Evolutionary conservation across 1,140 invertebrate genomes (phyloP).

Genomic region (Melitaea cinxia): DNA sequence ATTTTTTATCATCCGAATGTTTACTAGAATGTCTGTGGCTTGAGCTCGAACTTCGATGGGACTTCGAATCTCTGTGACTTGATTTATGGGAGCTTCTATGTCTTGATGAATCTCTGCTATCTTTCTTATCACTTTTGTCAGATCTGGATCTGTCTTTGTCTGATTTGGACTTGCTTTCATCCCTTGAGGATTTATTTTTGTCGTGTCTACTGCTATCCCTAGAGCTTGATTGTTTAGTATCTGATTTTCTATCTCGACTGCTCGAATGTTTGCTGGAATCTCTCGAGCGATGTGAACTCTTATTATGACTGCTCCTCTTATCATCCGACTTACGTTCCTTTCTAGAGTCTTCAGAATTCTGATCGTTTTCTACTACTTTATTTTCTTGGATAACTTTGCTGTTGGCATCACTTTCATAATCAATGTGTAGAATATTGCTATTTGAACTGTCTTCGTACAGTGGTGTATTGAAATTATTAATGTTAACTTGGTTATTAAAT

Average conservation of each 20-base stretch:
- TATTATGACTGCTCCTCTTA: slow-evolving; percentile 64
- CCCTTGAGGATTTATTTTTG: slow-evolving; percentile 64
- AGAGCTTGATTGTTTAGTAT: slow-evolving; percentile 72
- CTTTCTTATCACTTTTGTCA: slow-evolving; percentile 70
- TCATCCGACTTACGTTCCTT: slow-evolving; percentile 62
- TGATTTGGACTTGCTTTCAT: slow-evolving; percentile 72
- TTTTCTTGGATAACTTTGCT: slow-evolving; percentile 67
- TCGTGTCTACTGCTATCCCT: slow-evolving; percentile 67
- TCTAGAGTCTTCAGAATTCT: slow-evolving; percentile 61
- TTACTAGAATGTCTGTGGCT: slow-evolving; percentile 72
- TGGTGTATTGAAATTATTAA: slow-evolving; percentile 67
- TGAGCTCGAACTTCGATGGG: slow-evolving; percentile 69
- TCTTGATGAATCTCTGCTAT: slow-evolving; percentile 72
- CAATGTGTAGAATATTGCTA: slow-evolving; percentile 70
- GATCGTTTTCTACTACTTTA: slow-evolving; percentile 51
- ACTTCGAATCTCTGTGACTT: slow-evolving; percentile 70
- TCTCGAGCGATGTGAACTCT: slow-evolving; percentile 70
- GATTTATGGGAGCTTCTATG: slow-evolving; percentile 69
- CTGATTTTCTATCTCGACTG: slow-evolving; percentile 75
- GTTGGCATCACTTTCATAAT: slow-evolving; percentile 74
- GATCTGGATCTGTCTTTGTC: slow-evolving; percentile 70
- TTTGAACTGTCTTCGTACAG: slow-evolving; percentile 73
- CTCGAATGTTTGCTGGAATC: slow-evolving; percentile 69
- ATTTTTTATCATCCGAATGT: slow-evolving; percentile 64
- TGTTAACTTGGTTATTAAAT: slow-evolving; percentile 68